phyloP scores from a whole-genome alignment of 2,888 invertebrate species.

The Conomelus anceps region DNA sequence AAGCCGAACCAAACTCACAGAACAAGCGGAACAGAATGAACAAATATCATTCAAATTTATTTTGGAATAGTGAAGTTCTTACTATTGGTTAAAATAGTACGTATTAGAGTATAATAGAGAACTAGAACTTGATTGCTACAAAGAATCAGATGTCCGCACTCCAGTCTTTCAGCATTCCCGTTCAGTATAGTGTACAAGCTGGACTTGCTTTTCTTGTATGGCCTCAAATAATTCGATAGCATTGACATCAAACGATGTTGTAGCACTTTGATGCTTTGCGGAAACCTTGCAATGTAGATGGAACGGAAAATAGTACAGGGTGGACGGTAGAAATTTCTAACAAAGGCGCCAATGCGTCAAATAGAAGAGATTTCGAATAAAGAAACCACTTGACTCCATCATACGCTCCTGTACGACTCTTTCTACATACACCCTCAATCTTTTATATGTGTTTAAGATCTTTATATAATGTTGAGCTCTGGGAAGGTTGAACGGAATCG shows the following conservation, averaged over 20 bases:
- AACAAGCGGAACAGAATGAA: not conserved
- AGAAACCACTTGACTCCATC: not conserved
- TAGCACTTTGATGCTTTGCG: not conserved
- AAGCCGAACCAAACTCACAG: too few relatives aligned
- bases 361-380: not conserved
- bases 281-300: not conserved
- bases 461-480: not conserved
- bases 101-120: too few relatives aligned
- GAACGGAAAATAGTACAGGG: too few relatives aligned
- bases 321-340: not conserved
- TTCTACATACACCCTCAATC: not conserved
- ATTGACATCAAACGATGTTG: not conserved
- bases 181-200: not conserved
- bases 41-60: not conserved
- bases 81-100: too few relatives aligned
- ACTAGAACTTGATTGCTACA: too few relatives aligned
- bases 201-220: not conserved
- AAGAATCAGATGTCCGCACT: too few relatives aligned
- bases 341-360: not conserved
- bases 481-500: not conserved
- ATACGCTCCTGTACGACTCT: not conserved
- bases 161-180: not conserved
- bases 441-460: not conserved
- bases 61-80: too few relatives aligned
- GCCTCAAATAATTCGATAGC: not conserved